phyloP scores from a whole-genome alignment of 2,113 vertebrate species.

The Psilopsiagon aurifrons region DNA sequence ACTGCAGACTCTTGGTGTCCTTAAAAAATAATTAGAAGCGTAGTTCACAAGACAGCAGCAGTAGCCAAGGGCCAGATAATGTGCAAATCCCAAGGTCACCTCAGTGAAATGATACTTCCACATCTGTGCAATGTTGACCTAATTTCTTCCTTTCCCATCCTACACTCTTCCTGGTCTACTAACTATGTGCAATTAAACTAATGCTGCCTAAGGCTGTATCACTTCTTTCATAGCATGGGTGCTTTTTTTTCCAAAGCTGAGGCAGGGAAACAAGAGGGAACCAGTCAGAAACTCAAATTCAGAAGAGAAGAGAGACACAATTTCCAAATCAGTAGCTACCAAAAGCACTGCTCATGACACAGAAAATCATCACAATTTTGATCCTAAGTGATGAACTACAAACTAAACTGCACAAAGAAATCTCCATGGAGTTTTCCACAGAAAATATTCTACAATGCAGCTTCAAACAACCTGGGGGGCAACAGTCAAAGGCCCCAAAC shows the following conservation, averaged over 20 bases:
- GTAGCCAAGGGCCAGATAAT: not conserved
- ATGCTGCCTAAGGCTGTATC: not conserved
- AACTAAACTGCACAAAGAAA: not conserved
- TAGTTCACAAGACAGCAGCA: not conserved
- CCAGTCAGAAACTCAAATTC: not conserved
- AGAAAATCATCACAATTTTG: not conserved
- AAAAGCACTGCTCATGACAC: not conserved
- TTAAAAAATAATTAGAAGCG: constrained; percentile 38
- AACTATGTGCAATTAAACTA: not conserved
- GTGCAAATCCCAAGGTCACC: not conserved
- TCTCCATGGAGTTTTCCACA: not conserved
- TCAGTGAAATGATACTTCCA: not conserved
- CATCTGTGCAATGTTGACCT: not conserved
- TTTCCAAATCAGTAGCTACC: not conserved
- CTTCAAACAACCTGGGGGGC: not conserved
- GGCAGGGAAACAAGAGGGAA: not conserved
- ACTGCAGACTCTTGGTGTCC: not conserved
- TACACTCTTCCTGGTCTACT: not conserved
- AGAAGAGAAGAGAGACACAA: not conserved
- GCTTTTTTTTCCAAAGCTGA: not conserved
- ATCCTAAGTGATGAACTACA: not conserved
- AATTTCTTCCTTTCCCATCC: not conserved
- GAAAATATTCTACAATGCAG: not conserved
- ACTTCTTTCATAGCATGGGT: not conserved
- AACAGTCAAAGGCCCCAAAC: not conserved